Conservation (phyloP, 2,113 vertebrate species). For the Xenus cinereus region DNA sequence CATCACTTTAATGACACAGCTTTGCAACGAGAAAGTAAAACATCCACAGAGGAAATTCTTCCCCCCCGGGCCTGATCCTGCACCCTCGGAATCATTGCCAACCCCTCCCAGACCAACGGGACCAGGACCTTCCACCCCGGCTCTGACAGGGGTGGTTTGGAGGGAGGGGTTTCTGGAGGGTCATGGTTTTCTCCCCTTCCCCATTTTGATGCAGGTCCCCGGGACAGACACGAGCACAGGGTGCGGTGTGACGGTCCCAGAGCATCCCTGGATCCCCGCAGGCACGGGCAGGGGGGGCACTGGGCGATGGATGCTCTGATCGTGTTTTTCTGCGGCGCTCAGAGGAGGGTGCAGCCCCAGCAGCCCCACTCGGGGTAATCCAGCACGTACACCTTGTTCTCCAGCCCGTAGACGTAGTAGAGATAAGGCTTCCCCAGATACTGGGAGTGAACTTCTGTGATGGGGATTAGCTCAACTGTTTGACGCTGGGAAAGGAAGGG, state of each 20-base stretch:
- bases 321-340: background rate
- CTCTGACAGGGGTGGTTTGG: background rate
- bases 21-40: background rate
- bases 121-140: no score
- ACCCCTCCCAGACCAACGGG: no score
- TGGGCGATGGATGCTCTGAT: fast-evolving
- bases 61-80: background rate
- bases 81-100: no score
- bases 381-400: slow-evolving; percentile 73
- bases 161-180: no score
- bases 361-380: slow-evolving; percentile 73
- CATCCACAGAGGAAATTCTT: no score
- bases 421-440: slow-evolving; percentile 72
- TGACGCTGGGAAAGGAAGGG: slow-evolving; percentile 75
- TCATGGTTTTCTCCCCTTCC: background rate
- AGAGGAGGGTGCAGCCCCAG: slow-evolving; percentile 45
- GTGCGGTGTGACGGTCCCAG: no score
- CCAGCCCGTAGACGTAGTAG: slow-evolving; percentile 79
- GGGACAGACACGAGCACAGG: background rate
- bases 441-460: slow-evolving; percentile 79
- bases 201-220: no score
- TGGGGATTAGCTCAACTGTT: slow-evolving; percentile 82
- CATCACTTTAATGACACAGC: background rate
- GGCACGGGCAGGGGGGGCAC: fast-evolving
- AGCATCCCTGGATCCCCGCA: background rate